A percentile compares a stretch with the other conserved stretches of the same genome.
phyloP scores from a whole-genome alignment of 2,888 invertebrate genomes.

The Cyaniris semiargus region DNA sequence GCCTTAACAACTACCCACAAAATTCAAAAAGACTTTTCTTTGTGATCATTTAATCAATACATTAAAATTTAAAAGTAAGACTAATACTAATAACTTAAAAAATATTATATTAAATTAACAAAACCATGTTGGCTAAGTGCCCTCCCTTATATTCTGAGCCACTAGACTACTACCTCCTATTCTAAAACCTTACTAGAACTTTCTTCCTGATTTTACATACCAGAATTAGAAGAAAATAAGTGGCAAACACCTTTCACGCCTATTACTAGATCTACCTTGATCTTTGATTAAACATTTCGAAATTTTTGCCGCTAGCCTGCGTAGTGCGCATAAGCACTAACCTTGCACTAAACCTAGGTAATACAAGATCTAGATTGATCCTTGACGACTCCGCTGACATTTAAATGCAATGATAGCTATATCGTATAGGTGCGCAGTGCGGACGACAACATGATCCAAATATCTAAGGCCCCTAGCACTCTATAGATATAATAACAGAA shows the following conservation, averaged over 20 bases:
- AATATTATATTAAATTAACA: background rate
- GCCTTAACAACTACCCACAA: background rate
- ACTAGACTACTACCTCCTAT: background rate
- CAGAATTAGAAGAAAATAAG: too few species aligned
- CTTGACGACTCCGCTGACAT: constrained; percentile 15
- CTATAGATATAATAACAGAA: background rate
- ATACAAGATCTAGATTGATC: constrained; percentile 7
- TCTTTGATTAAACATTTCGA: background rate
- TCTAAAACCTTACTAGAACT: background rate
- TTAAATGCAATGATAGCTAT: constrained; percentile 10
- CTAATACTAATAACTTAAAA: too few species aligned
- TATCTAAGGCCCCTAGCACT: background rate
- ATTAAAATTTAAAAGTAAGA: too few species aligned
- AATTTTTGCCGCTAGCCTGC: background rate
- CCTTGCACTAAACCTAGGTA: constrained; percentile 22
- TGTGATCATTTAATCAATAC: too few species aligned
- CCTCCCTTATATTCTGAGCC: too few species aligned
- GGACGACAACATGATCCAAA: background rate
- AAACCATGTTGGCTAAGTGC: background rate
- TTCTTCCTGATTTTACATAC: background rate
- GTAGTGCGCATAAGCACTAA: background rate
- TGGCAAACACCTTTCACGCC: background rate
- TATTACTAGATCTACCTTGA: background rate
- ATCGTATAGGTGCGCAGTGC: background rate
- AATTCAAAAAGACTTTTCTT: background rate